A percentile compares a stretch with the other conserved stretches of the same genome.
phyloP scores from a whole-genome alignment of 1,140 invertebrate species.

The Trissolcus basalis region DNA sequence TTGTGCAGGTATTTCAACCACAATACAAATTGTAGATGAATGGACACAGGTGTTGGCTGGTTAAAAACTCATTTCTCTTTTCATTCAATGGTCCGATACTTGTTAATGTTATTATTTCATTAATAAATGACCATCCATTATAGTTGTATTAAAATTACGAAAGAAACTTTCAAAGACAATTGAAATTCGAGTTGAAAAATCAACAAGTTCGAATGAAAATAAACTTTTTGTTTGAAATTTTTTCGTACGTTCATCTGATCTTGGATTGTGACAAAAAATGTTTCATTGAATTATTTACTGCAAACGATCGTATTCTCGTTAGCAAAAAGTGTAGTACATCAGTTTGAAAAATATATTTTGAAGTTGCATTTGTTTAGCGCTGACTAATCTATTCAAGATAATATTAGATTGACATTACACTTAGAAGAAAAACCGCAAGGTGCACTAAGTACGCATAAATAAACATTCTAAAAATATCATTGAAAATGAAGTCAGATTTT shows the following conservation, averaged over 20 bases:
- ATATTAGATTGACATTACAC: conserved; percentile 39
- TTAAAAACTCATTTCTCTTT: conserved; percentile 45
- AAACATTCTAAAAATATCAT: conserved; percentile 38
- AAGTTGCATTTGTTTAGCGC: conserved; percentile 12
- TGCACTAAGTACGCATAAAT: conserved; percentile 30
- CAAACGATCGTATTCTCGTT: no score
- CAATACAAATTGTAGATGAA: conserved; percentile 48
- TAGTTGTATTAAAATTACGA: no score
- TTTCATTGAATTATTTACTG: no score
- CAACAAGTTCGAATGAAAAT: no score
- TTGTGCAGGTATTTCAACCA: conserved; percentile 50
- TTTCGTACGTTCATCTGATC: no score
- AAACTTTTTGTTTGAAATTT: no score
- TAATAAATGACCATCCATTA: background rate
- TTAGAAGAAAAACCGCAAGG: conserved; percentile 27
- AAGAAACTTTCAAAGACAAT: no score
- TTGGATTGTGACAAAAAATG: no score
- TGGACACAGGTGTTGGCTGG: conserved; percentile 35
- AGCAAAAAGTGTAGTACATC: no score
- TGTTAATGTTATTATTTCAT: background rate
- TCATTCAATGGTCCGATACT: background rate
- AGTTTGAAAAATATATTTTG: background rate
- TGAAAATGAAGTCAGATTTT: conserved; percentile 27
- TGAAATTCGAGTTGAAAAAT: no score
- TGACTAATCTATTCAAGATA: conserved; percentile 34